Evolutionary conservation across 2,888 invertebrate species (phyloP).

Genomic region (Reticulitermes lucifugus): DNA sequence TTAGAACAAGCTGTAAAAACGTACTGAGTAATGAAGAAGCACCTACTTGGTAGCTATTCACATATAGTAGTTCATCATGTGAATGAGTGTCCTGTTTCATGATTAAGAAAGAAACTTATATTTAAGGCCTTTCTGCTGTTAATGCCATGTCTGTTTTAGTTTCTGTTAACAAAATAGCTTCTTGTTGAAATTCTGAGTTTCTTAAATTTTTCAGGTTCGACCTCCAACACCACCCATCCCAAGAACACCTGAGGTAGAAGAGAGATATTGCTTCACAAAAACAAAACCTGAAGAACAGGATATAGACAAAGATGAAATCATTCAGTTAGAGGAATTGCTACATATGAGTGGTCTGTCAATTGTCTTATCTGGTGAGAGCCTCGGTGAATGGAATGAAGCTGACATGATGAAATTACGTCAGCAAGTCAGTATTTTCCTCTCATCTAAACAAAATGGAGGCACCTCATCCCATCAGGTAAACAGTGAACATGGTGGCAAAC

Average conservation of each 20-base stretch:
- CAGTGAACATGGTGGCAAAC: not conserved
- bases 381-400: constrained; percentile 75
- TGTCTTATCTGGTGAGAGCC: constrained; percentile 62
- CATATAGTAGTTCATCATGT: too few relatives aligned
- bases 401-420: constrained; percentile 73
- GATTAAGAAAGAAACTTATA: too few relatives aligned
- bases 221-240: constrained; percentile 53
- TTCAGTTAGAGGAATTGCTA: constrained; percentile 77
- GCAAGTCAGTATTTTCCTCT: constrained; percentile 75
- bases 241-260: constrained; percentile 30
- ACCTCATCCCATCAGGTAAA: not conserved
- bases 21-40: too few relatives aligned
- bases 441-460: constrained; percentile 57
- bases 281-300: constrained; percentile 57
- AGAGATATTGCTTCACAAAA: constrained; percentile 48
- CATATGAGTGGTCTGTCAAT: constrained; percentile 74
- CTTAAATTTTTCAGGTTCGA: constrained; percentile 24
- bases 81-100: too few relatives aligned
- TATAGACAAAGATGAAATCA: constrained; percentile 60
- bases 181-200: not conserved
- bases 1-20: too few relatives aligned
- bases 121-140: too few relatives aligned
- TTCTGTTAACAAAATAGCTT: not conserved
- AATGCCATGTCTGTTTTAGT: not conserved
- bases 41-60: too few relatives aligned